Percentiles rank a stretch among this genome's conserved stretches.
These are phyloP conservation scores for Cynopterus brachyotis DNA, from an alignment of 2,113 vertebrate genomes.

Conservation along the genomic window DNA sequence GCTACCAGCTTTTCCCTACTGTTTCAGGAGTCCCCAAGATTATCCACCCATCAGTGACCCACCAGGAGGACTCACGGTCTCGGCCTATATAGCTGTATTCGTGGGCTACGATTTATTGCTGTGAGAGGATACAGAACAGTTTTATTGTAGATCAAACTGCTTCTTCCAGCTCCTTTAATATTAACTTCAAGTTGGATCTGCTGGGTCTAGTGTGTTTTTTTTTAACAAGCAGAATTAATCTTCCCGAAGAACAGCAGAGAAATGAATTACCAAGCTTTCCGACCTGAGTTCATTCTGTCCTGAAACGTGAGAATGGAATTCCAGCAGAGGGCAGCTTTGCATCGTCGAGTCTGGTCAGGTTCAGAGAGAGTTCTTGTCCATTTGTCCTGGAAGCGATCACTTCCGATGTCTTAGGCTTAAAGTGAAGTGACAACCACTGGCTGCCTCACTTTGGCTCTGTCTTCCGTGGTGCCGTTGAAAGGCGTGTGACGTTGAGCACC, in stretches of 20 bases:
- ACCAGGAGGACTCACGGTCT: no score
- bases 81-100: not conserved
- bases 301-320: fast-evolving
- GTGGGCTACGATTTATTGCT: fast-evolving
- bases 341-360: fast-evolving
- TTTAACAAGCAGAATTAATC: not conserved
- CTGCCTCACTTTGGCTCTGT: not conserved
- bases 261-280: not conserved
- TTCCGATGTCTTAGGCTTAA: not conserved
- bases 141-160: fast-evolving
- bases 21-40: not conserved
- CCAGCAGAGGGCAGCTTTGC: not conserved
- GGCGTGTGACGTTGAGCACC: not conserved
- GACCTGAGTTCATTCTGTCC: not conserved
- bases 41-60: no score
- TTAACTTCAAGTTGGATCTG: not conserved
- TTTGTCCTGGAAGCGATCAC: not conserved
- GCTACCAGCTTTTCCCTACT: not conserved
- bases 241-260: not conserved
- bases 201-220: not conserved
- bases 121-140: no score
- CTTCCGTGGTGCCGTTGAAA: not conserved
- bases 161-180: not conserved
- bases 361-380: fast-evolving
- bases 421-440: fast-evolving